Conservation (phyloP, 2,113 vertebrate species). For the Anser cygnoides region DNA sequence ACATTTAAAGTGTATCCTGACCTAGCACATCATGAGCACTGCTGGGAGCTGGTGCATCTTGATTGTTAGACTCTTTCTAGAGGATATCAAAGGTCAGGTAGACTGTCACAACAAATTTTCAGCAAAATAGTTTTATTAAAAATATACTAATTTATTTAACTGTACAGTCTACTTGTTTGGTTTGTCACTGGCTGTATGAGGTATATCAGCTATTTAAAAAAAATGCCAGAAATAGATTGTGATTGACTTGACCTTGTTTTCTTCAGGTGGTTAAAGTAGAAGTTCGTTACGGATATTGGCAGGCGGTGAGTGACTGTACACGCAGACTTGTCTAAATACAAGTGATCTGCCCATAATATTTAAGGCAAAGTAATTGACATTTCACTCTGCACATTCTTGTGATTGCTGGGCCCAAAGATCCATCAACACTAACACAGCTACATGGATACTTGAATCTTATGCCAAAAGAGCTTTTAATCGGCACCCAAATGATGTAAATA, state of each 20-base stretch:
- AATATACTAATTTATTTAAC: not conserved
- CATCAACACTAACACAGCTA: not conserved
- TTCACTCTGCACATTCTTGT: not conserved
- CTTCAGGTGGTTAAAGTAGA: not conserved
- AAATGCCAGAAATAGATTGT: not conserved
- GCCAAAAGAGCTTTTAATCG: conserved; percentile 11
- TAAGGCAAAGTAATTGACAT: not conserved
- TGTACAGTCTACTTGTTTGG: not conserved
- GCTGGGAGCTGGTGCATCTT: not conserved
- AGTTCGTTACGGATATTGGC: not conserved
- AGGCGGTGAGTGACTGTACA: not conserved
- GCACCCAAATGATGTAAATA: not conserved
- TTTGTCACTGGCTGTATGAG: not conserved
- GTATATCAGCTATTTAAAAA: not conserved
- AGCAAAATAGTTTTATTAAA: not conserved
- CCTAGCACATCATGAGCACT: not conserved
- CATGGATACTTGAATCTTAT: not conserved
- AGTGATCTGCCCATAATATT: not conserved
- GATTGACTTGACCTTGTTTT: conserved; percentile 34
- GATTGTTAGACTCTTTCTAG: not conserved
- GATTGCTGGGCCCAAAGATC: not conserved
- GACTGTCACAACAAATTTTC: not conserved
- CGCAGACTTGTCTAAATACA: not conserved
- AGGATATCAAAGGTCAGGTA: not conserved
- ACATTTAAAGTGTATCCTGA: not conserved